Evolutionary conservation across 2,113 vertebrate species (phyloP).

Genomic region (Mirounga angustirostris): DNA sequence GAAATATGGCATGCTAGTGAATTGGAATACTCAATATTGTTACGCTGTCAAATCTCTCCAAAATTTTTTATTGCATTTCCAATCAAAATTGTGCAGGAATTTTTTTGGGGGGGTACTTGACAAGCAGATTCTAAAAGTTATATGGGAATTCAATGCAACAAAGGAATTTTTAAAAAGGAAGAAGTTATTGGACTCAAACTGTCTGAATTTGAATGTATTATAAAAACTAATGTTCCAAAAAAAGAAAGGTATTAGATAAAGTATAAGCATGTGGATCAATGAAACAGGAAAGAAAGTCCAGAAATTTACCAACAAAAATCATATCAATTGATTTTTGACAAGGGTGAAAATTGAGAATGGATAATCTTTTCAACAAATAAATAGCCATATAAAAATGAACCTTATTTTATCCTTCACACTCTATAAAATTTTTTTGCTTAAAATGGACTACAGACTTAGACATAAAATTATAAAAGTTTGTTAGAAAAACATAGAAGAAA

Average conservation of each 20-base stretch:
- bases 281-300: too few species aligned
- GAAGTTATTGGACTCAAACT: background rate
- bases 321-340: too few species aligned
- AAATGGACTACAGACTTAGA: too few species aligned
- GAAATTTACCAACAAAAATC: too few species aligned
- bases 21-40: background rate
- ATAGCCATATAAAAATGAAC: too few species aligned
- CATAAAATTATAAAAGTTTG: too few species aligned
- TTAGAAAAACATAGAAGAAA: too few species aligned
- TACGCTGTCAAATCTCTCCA: background rate
- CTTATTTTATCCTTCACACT: too few species aligned
- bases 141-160: background rate
- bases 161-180: background rate
- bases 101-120: background rate
- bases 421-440: too few species aligned
- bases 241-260: background rate
- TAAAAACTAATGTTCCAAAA: background rate
- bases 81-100: background rate
- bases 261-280: too few species aligned
- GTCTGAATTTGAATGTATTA: background rate
- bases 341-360: too few species aligned
- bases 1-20: background rate
- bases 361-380: too few species aligned
- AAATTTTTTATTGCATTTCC: background rate
- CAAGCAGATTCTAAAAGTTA: background rate